These are phyloP conservation scores for Heliconius ethilla DNA, from an alignment of 2,888 invertebrate genomes.

Conservation along the genomic window DNA sequence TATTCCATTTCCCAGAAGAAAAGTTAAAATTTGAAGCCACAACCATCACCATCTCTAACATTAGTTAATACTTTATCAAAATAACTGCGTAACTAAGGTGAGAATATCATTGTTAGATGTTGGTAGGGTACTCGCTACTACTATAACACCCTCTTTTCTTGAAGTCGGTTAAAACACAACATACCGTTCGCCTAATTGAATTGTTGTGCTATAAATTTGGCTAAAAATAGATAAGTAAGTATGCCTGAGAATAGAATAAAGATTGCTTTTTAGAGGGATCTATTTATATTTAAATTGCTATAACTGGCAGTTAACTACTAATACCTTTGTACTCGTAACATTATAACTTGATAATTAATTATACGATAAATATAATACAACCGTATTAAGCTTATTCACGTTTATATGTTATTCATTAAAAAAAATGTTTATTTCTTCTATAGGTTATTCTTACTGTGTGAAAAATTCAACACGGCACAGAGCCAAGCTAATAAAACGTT, in stretches of 20 bases:
- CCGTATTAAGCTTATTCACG: neutral
- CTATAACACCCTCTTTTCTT: no score
- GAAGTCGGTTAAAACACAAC: no score
- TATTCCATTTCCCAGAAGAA: no score
- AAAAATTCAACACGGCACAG: conserved; percentile 3
- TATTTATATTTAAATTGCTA: neutral
- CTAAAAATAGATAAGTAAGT: neutral
- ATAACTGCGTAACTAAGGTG: no score
- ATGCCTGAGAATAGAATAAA: neutral
- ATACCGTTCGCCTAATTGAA: neutral
- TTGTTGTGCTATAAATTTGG: neutral
- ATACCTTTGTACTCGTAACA: neutral
- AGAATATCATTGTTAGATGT: no score
- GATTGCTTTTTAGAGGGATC: neutral
- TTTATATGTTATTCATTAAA: neutral
- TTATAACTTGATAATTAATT: neutral
- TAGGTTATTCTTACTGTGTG: neutral
- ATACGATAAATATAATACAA: neutral
- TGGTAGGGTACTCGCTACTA: no score
- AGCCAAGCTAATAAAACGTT: conserved; percentile 14
- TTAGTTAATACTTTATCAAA: no score
- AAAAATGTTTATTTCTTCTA: neutral
- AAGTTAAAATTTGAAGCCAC: no score
- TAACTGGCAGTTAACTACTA: neutral
- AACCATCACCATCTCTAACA: no score